Evolutionary conservation across 2,888 invertebrate genomes (phyloP).

Genomic region (Eurois occulta): DNA sequence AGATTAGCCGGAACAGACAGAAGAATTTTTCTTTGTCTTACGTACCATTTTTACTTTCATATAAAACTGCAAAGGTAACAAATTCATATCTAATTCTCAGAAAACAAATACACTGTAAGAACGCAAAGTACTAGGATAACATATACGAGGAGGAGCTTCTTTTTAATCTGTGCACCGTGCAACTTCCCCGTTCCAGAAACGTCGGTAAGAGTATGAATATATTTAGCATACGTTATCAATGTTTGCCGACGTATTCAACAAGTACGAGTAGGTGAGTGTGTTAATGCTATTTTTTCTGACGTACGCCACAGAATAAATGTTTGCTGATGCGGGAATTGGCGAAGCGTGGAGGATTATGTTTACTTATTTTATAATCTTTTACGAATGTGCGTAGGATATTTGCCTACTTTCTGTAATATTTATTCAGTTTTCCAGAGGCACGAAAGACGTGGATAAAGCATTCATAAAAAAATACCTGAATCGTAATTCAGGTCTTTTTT

Average conservation of each 20-base stretch:
- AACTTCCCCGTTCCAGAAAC: slow-evolving; percentile 65
- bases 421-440: background rate
- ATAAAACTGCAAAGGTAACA: background rate
- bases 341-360: slow-evolving; percentile 41
- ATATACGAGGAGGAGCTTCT: slow-evolving; percentile 48
- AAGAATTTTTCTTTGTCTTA: no score
- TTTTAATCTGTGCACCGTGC: slow-evolving; percentile 71
- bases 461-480: background rate
- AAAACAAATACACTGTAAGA: slow-evolving; percentile 34
- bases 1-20: no score
- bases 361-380: slow-evolving; percentile 40
- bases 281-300: slow-evolving; percentile 58
- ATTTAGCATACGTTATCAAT: slow-evolving; percentile 73
- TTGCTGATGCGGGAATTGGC: slow-evolving; percentile 54
- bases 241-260: slow-evolving; percentile 74
- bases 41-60: no score
- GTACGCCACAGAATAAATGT: slow-evolving; percentile 59
- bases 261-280: slow-evolving; percentile 62
- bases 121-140: slow-evolving; percentile 44
- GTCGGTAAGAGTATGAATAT: slow-evolving; percentile 70
- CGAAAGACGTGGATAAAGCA: background rate
- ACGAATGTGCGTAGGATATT: background rate
- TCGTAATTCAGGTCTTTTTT: no score
- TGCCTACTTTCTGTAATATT: background rate
- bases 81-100: slow-evolving; percentile 15